These are phyloP conservation scores for Zapus hudsonius DNA, from an alignment of 2,113 vertebrate species.

Conservation along the genomic window DNA sequence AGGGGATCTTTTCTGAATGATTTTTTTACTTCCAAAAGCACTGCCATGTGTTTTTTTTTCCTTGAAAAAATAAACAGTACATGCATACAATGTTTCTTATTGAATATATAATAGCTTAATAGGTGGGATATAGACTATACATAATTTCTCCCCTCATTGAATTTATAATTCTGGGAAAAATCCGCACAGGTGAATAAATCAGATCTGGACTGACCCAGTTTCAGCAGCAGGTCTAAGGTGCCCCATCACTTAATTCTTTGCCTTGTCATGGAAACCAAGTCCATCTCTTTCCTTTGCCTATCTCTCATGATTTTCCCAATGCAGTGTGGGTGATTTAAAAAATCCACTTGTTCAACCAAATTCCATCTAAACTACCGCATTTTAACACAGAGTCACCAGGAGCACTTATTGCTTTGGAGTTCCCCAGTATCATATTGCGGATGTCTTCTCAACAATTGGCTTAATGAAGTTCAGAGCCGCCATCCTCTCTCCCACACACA, in stretches of 20 bases:
- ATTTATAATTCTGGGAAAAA: background rate
- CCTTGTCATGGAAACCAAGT: background rate
- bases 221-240: background rate
- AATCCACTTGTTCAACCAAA: background rate
- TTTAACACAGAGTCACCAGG: background rate
- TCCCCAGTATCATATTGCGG: slow-evolving; percentile 38
- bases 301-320: no score
- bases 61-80: background rate
- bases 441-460: slow-evolving; percentile 59
- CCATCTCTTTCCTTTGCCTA: background rate
- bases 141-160: background rate
- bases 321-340: background rate
- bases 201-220: background rate
- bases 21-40: background rate
- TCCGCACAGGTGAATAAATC: background rate
- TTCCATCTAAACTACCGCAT: background rate
- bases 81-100: background rate
- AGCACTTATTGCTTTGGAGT: background rate
- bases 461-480: slow-evolving; percentile 65
- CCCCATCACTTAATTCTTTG: background rate
- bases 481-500: slow-evolving; percentile 56
- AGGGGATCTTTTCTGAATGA: background rate
- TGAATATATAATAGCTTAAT: background rate
- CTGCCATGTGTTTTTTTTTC: background rate
- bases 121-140: background rate